A percentile compares a stretch with the other conserved stretches of the same genome.
These are phyloP conservation scores for Pinna nobilis DNA, from an alignment of 1,140 invertebrate species.

Conservation along the genomic window DNA sequence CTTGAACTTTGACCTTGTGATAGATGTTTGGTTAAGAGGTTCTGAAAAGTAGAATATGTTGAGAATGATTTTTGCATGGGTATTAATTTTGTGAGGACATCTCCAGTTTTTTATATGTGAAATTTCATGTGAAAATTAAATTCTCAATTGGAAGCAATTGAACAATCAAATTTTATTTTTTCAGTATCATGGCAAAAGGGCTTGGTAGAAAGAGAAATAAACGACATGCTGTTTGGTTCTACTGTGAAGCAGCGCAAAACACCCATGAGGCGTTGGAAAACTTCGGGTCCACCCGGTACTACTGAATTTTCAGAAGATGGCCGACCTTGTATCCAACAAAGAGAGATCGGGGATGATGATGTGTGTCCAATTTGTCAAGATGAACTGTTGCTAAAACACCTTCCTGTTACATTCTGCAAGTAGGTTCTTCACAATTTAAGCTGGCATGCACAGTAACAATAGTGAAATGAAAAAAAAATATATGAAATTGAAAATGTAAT, in stretches of 20 bases:
- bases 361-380: conserved; percentile 76
- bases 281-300: conserved; percentile 9
- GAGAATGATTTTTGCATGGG: conserved; percentile 73
- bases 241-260: conserved; percentile 42
- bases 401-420: conserved; percentile 74
- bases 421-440: conserved; percentile 57
- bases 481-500: not conserved
- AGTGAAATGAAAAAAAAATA: too few species aligned
- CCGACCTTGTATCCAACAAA: conserved; percentile 61
- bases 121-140: conserved; percentile 73
- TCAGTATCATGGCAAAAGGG: conserved; percentile 74
- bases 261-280: conserved; percentile 23
- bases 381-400: conserved; percentile 71
- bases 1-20: too few species aligned
- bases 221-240: conserved; percentile 66
- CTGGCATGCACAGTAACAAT: not conserved
- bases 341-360: conserved; percentile 72
- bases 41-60: too few species aligned
- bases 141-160: conserved; percentile 69
- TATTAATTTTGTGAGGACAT: conserved; percentile 69
- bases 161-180: conserved; percentile 62
- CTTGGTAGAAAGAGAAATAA: conserved; percentile 73
- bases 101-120: conserved; percentile 74
- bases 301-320: conserved; percentile 45
- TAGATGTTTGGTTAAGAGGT: too few species aligned